Evolutionary conservation across 2,797 vertebrate genomes (phyloP).

Genomic region (Hypotaenidia philippensis): DNA sequence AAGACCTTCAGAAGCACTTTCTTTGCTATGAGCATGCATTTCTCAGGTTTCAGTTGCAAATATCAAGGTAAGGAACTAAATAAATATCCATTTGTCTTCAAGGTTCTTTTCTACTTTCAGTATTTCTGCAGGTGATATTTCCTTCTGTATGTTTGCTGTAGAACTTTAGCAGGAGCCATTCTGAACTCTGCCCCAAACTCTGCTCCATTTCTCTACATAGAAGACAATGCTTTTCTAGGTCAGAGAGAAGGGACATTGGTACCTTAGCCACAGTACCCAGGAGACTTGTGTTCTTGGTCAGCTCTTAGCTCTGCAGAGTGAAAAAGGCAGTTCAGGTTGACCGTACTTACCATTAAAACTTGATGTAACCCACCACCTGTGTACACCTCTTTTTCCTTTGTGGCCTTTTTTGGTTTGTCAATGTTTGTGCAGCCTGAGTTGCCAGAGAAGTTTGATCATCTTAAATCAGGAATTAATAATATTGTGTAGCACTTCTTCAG

Average conservation of each 20-base stretch:
- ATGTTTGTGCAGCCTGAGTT: not conserved
- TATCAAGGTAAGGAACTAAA: not conserved
- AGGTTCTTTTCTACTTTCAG: not conserved
- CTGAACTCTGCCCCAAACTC: not conserved
- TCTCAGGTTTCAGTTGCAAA: not conserved
- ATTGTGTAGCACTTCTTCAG: not conserved
- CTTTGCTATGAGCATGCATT: not conserved
- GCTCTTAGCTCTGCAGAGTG: not conserved
- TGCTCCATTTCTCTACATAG: not conserved
- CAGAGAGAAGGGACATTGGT: not conserved
- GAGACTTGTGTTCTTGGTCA: not conserved
- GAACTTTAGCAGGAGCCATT: not conserved
- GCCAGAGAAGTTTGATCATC: not conserved
- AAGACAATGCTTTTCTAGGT: not conserved
- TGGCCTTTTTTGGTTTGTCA: not conserved
- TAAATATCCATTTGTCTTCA: not conserved
- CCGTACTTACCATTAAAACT: not conserved
- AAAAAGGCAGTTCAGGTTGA: fast-evolving
- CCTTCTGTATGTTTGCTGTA: not conserved
- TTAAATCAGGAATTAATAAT: not conserved
- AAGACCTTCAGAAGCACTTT: not conserved
- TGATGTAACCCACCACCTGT: not conserved
- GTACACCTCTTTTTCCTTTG: not conserved
- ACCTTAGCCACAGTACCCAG: not conserved
- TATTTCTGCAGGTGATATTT: not conserved